Percentiles rank a stretch among this genome's conserved stretches.
Conservation (phyloP, 2,113 vertebrate species). For the Salvator merianae region DNA sequence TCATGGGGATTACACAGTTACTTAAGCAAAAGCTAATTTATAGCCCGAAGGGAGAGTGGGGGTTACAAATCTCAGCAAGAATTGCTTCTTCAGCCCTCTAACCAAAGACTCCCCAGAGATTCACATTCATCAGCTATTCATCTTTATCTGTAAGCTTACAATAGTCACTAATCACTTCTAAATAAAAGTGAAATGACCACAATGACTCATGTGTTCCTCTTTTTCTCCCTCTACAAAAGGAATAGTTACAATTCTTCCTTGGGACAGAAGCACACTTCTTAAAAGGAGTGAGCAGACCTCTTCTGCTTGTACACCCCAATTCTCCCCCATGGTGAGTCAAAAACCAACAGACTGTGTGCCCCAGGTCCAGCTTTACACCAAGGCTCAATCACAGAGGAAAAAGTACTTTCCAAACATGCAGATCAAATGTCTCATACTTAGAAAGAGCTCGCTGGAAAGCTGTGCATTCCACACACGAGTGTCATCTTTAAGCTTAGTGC, state of each 20-base stretch:
- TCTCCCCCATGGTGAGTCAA: constrained; percentile 50
- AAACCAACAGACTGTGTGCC: constrained; percentile 42
- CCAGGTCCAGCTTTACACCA: constrained; percentile 22
- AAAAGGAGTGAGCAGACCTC: not conserved
- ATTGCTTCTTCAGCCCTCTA: not conserved
- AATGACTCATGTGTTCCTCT: not conserved
- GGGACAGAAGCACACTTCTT: not conserved
- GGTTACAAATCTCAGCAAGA: not conserved
- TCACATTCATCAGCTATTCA: not conserved
- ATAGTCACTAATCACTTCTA: not conserved
- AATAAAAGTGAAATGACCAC: not conserved
- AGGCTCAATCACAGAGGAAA: not conserved
- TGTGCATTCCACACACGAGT: constrained; percentile 24
- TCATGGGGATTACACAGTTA: too few species aligned
- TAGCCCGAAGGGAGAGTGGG: not conserved
- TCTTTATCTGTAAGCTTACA: not conserved
- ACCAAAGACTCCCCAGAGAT: not conserved
- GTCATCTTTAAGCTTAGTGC: not conserved
- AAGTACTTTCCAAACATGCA: constrained; percentile 47
- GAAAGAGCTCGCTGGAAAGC: constrained; percentile 32
- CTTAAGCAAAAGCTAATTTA: too few species aligned
- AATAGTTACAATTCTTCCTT: not conserved
- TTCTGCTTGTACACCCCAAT: constrained; percentile 48
- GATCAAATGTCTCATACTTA: constrained; percentile 29
- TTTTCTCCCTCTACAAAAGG: not conserved